Conservation (phyloP, 2,113 vertebrate genomes). For the Ammodytes dubius region DNA sequence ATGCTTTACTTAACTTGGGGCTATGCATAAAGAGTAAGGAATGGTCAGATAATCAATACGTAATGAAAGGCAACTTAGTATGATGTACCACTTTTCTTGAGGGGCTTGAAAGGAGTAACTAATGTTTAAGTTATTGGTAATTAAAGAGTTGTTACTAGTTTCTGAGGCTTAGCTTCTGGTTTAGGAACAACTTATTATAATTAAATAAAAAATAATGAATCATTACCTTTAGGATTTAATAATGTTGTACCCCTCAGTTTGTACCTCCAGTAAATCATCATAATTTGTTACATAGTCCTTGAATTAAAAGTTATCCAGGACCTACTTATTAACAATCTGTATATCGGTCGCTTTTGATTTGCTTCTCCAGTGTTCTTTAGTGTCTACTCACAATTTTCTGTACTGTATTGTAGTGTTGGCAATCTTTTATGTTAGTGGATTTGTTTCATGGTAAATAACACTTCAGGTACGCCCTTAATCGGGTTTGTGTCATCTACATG, state of each 20-base stretch:
- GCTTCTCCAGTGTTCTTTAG: background rate
- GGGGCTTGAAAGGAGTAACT: background rate
- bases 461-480: background rate
- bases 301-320: background rate
- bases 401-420: background rate
- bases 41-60: background rate
- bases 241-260: background rate
- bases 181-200: background rate
- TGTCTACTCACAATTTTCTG: background rate
- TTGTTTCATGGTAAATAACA: conserved; percentile 6
- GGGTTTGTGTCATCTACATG: conserved; percentile 15
- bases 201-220: too few relatives aligned
- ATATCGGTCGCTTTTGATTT: background rate
- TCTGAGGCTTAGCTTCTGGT: too few relatives aligned
- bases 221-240: background rate
- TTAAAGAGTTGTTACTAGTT: background rate
- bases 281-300: background rate
- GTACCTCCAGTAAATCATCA: background rate
- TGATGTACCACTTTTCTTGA: background rate
- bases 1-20: background rate
- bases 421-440: background rate
- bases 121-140: background rate
- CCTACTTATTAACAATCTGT: background rate
- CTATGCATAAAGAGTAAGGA: too few relatives aligned
- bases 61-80: background rate